These are phyloP conservation scores for Stegophylla sp. DNA, from an alignment of 2,888 invertebrate species.

Conservation along the genomic window DNA sequence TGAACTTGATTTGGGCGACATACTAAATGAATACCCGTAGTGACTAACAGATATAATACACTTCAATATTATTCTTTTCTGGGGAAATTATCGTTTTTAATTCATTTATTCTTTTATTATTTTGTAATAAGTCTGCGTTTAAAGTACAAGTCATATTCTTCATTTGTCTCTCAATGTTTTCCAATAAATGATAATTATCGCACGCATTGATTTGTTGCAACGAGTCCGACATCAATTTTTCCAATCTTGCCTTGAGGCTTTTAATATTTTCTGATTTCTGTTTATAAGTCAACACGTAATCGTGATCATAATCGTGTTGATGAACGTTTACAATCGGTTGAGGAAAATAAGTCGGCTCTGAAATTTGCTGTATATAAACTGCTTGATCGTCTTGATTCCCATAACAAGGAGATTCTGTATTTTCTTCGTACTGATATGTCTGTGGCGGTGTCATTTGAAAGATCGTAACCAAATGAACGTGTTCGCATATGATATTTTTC, in stretches of 20 bases:
- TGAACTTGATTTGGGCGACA: no score
- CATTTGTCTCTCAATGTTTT: slow-evolving; percentile 23
- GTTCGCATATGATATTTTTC: slow-evolving; percentile 49
- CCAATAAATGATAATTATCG: slow-evolving; percentile 15
- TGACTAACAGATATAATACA: slow-evolving; percentile 11
- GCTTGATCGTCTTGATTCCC: slow-evolving; percentile 37
- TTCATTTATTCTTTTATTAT: slow-evolving; percentile 3
- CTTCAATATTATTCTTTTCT: slow-evolving; percentile 35
- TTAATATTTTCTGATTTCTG: slow-evolving; percentile 13
- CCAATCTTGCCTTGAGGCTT: not conserved
- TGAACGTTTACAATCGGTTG: not conserved
- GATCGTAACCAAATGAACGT: slow-evolving; percentile 42
- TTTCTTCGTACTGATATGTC: not conserved
- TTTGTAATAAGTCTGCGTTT: not conserved
- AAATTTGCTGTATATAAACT: not conserved
- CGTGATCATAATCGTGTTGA: not conserved
- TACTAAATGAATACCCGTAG: no score
- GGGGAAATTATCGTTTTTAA: not conserved
- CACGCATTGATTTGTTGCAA: slow-evolving; percentile 10
- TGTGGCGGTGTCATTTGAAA: slow-evolving; percentile 2
- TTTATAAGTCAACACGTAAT: not conserved
- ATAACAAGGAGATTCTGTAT: not conserved
- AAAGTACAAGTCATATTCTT: slow-evolving; percentile 18
- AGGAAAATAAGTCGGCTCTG: not conserved
- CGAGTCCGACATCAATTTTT: slow-evolving; percentile 14